Conservation (phyloP, 2,113 vertebrate species). For the Cyanoramphus novaezelandiae region DNA sequence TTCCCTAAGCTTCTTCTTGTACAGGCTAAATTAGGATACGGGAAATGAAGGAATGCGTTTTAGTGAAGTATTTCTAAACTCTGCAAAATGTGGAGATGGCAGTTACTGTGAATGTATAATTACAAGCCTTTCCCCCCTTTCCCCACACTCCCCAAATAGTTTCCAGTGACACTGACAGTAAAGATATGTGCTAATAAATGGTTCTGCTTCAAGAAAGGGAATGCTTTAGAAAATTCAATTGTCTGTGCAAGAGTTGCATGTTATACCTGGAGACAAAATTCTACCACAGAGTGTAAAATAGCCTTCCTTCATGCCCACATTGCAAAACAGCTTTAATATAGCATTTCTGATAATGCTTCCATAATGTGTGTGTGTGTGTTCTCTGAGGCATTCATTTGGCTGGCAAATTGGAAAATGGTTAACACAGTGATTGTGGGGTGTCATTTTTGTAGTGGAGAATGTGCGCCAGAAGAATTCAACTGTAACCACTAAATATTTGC, state of each 20-base stretch:
- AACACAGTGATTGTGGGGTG: slow-evolving; percentile 74
- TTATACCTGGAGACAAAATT: not conserved
- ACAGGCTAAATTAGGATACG: not conserved
- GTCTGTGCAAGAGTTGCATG: not conserved
- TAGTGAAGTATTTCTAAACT: not conserved
- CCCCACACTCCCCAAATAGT: not conserved
- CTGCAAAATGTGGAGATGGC: not conserved
- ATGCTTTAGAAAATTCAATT: not conserved
- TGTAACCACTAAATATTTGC: slow-evolving; percentile 78
- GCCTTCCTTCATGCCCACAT: not conserved
- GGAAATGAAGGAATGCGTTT: not conserved
- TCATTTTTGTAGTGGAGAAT: slow-evolving; percentile 74
- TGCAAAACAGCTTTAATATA: slow-evolving; percentile 8
- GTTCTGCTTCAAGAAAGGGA: not conserved
- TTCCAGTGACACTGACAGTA: not conserved
- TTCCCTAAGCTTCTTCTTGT: not conserved
- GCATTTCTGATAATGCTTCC: slow-evolving; percentile 45
- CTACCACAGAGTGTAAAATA: not conserved
- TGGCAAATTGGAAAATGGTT: slow-evolving; percentile 75
- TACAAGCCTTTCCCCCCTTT: not conserved
- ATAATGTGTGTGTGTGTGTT: slow-evolving; percentile 27
- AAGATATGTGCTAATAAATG: not conserved
- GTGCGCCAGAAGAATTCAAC: slow-evolving; percentile 77
- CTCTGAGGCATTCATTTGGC: slow-evolving; percentile 71
- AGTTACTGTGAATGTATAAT: not conserved